Evolutionary conservation across 2,888 invertebrate species (phyloP), one percentile per base, ranked within the genome.

Genomic region (Pyrrhia umbra): DNA sequence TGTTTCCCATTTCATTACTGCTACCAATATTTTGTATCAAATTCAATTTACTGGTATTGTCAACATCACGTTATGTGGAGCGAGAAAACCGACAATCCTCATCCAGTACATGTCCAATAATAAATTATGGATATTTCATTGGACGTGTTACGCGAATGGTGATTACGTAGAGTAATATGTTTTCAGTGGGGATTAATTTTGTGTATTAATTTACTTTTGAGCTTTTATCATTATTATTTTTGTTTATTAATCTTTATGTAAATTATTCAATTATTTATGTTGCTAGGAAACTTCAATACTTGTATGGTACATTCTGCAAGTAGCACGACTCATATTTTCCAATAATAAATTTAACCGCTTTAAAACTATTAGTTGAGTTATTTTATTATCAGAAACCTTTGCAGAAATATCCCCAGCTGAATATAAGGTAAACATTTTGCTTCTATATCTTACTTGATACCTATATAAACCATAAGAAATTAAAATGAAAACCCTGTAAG

Each of bases 101-200:
- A 40, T 72, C 60, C 64, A 50, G 43, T 64, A 9, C 20, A 21
- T 13, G 23, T 56, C 16, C 49, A 68, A 75, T 62, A 65, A 75
- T 68, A 57, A 55, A 55, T 75, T 75, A 75, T 83, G 61, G 47
- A 75, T 76, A 76, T 78, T 75, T 68, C 25, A 54, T 58, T 70
- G 57, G 40, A 16, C 9, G 42, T 47, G 74, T 25, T 47, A 57
- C 47, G 40, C 10, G 15, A 66, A 69, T 49, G 23, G 46, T 27
- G 49, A 59, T 62, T 59, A 66, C 57, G 21, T 45, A 40, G 20
- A 46, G 20, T 57, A 45, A 64, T 58, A 37, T 64, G 57, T 55
- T 76, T 76, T 61, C 51, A 58, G 50, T 18, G 15, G n/a, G 45
- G 39, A 75, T 70, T 70, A 46, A 70, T 55, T 54, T 57, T 18